phyloP scores from a whole-genome alignment of 1,140 invertebrate genomes.

The Atta colombica region DNA sequence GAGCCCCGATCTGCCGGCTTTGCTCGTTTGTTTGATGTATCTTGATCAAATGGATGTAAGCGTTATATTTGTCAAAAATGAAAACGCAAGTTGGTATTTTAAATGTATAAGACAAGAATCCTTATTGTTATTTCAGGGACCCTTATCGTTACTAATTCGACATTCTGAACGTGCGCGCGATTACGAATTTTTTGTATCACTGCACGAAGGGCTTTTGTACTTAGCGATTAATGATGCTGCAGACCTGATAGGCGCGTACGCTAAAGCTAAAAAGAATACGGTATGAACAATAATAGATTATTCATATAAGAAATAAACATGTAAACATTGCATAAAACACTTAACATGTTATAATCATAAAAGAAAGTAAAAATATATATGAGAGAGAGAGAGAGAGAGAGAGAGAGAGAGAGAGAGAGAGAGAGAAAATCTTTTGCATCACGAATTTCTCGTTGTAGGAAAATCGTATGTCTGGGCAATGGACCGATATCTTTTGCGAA shows the following conservation, averaged over 20 bases:
- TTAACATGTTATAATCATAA: not conserved
- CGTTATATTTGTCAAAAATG: not conserved
- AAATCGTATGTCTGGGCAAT: constrained; percentile 86
- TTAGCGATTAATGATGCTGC: constrained; percentile 92
- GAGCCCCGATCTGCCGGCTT: constrained; percentile 90
- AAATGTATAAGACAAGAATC: not conserved
- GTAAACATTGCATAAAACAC: not conserved
- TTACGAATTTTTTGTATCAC: constrained; percentile 61
- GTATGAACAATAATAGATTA: constrained; percentile 86
- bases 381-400: not conserved
- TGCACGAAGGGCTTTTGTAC: constrained; percentile 91
- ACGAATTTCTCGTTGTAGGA: constrained; percentile 85
- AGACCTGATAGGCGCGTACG: constrained; percentile 92
- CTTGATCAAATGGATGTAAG: constrained; percentile 93
- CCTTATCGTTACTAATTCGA: constrained; percentile 94
- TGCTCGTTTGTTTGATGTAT: constrained; percentile 94
- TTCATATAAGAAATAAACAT: not conserved
- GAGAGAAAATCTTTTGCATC: not conserved
- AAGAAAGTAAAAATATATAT: not conserved
- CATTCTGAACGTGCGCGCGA: constrained; percentile 11
- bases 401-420: too few relatives aligned
- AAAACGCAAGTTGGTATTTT: not conserved
- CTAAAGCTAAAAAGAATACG: constrained; percentile 91
- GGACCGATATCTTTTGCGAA: constrained; percentile 90
- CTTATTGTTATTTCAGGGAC: constrained; percentile 88